These are phyloP conservation scores for Euwallacea similis DNA, from an alignment of 1,140 invertebrate genomes.

Conservation along the genomic window DNA sequence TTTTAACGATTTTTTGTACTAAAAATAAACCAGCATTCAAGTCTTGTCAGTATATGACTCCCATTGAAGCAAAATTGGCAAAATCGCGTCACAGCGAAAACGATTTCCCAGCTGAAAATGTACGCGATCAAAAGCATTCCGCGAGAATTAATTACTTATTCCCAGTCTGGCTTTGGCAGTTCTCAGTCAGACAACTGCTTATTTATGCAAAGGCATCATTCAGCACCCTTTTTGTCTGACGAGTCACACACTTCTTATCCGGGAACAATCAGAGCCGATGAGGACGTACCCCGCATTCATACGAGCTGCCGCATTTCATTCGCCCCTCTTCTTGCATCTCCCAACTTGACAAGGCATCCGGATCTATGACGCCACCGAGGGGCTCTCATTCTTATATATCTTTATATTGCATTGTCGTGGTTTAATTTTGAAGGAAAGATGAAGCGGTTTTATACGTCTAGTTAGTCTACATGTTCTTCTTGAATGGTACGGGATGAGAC, in stretches of 20 bases:
- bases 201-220: conserved; percentile 39
- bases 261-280: conserved; percentile 29
- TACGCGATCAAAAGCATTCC: no score
- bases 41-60: no score
- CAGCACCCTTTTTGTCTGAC: conserved; percentile 38
- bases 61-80: no score
- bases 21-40: no score
- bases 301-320: conserved; percentile 24
- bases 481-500: no score
- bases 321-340: neutral
- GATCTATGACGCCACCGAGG: neutral
- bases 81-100: no score
- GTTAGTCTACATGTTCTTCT: no score
- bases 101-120: no score
- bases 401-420: no score
- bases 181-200: conserved; percentile 35
- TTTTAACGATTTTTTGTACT: no score
- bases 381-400: neutral
- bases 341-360: neutral
- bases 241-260: conserved; percentile 28
- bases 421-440: no score
- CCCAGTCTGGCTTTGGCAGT: conserved; percentile 29
- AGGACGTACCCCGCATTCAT: conserved; percentile 27
- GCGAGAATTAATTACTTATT: conserved; percentile 35
- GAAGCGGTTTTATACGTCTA: no score